Evolutionary conservation across 2,113 vertebrate genomes (phyloP).

Genomic region (Gallinago jamesoni): DNA sequence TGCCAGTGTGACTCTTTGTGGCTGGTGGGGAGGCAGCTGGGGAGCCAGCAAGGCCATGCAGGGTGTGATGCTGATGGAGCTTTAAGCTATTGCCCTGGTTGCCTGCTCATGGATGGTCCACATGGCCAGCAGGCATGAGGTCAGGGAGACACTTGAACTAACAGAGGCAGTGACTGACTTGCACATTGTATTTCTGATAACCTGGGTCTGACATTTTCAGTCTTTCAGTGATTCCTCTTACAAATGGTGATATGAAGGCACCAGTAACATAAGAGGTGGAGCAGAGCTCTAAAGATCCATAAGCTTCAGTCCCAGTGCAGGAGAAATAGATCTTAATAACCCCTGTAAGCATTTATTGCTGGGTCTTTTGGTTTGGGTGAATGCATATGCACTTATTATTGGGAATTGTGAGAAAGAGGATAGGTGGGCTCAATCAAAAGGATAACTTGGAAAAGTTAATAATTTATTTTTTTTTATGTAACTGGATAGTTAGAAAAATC

Average conservation of each 20-base stretch:
- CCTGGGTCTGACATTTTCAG: neutral
- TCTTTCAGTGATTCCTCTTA: neutral
- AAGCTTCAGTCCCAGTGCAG: rapidly evolving
- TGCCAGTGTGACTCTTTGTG: neutral
- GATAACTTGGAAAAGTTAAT: neutral
- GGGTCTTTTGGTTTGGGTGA: neutral
- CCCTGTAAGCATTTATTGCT: neutral
- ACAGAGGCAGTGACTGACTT: neutral
- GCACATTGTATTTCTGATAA: neutral
- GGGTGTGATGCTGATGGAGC: neutral
- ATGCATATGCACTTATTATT: neutral
- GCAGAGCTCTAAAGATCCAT: neutral
- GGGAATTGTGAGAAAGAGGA: neutral
- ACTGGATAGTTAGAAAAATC: neutral
- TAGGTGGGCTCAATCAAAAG: neutral
- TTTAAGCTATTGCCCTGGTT: neutral
- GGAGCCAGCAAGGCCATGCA: neutral
- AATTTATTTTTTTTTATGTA: neutral
- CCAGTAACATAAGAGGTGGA: neutral
- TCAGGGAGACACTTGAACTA: neutral
- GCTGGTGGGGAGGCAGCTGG: neutral
- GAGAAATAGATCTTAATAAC: neutral
- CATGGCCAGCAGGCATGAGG: neutral
- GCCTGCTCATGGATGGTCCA: neutral
- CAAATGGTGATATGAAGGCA: neutral